These are phyloP conservation scores for Galemys pyrenaicus DNA, from an alignment of 2,113 vertebrate genomes.

Conservation along the genomic window DNA sequence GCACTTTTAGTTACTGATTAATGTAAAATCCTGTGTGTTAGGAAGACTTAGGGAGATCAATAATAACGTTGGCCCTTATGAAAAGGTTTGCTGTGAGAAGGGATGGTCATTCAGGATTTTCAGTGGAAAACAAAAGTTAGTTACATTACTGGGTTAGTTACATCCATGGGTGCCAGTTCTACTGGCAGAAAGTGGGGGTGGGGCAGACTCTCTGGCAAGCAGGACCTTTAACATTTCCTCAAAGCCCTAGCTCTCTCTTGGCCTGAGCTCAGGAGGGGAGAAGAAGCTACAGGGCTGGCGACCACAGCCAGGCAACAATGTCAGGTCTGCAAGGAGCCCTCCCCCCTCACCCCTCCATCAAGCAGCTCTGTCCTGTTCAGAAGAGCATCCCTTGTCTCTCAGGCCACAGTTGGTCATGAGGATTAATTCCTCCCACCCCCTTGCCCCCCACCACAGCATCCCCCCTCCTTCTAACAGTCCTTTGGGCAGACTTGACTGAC, in stretches of 20 bases:
- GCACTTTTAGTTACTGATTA: slow-evolving; percentile 82
- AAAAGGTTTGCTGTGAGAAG: slow-evolving; percentile 51
- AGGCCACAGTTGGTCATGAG: slow-evolving; percentile 60
- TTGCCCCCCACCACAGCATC: neutral
- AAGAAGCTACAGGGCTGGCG: neutral
- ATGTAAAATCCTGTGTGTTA: slow-evolving; percentile 66
- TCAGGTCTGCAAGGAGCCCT: neutral
- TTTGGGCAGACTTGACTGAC: slow-evolving; percentile 80
- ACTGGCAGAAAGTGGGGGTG: neutral
- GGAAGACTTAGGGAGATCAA: slow-evolving; percentile 79
- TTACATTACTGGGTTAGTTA: no score
- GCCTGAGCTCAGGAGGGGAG: neutral
- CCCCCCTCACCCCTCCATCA: neutral
- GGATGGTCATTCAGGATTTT: slow-evolving; percentile 22
- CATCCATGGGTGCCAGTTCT: neutral
- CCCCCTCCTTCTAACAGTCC: slow-evolving; percentile 60
- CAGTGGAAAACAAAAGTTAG: slow-evolving; percentile 8
- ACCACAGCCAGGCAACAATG: slow-evolving; percentile 2
- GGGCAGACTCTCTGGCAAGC: neutral
- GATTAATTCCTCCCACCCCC: slow-evolving; percentile 64
- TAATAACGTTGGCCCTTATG: slow-evolving; percentile 78
- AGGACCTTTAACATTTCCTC: slow-evolving; percentile 15
- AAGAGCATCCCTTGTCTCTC: slow-evolving; percentile 67
- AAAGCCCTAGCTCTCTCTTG: neutral
- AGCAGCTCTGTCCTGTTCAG: slow-evolving; percentile 51